phyloP scores from a whole-genome alignment of 2,113 vertebrate species.

The Rhadina sibilatrix region DNA sequence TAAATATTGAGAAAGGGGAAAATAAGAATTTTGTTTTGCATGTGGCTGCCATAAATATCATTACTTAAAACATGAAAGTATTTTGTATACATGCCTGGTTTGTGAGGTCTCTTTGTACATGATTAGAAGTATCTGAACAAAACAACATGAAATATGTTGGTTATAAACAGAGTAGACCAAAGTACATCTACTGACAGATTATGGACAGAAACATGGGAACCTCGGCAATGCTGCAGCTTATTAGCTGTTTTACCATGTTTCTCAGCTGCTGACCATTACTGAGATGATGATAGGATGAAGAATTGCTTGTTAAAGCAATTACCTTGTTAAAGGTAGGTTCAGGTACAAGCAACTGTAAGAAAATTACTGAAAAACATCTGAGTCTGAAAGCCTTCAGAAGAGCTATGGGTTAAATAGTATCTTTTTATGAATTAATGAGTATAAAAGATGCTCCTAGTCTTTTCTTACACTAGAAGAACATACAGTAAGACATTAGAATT shows the following conservation, averaged over 20 bases:
- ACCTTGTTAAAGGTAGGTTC: background rate
- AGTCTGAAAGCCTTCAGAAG: background rate
- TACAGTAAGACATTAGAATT: background rate
- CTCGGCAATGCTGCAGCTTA: background rate
- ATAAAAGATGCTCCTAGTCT: background rate
- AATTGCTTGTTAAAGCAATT: background rate
- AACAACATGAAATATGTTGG: background rate
- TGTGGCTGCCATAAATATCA: rapidly evolving
- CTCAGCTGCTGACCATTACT: background rate
- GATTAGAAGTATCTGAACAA: background rate
- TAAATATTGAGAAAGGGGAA: background rate
- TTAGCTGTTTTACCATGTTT: background rate
- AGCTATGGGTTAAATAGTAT: background rate
- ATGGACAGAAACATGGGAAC: background rate
- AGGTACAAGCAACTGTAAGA: background rate
- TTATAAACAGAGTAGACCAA: background rate
- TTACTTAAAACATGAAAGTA: background rate
- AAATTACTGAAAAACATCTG: background rate
- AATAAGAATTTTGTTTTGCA: background rate
- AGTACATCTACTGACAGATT: background rate
- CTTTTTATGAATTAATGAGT: background rate
- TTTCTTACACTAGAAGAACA: background rate
- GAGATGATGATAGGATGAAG: background rate
- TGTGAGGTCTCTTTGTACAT: background rate
- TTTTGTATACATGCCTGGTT: background rate